A percentile compares a stretch with the other conserved stretches of the same genome.
Conservation (phyloP, 2,888 invertebrate genomes). For the Eumacrocentrus americanus region DNA sequence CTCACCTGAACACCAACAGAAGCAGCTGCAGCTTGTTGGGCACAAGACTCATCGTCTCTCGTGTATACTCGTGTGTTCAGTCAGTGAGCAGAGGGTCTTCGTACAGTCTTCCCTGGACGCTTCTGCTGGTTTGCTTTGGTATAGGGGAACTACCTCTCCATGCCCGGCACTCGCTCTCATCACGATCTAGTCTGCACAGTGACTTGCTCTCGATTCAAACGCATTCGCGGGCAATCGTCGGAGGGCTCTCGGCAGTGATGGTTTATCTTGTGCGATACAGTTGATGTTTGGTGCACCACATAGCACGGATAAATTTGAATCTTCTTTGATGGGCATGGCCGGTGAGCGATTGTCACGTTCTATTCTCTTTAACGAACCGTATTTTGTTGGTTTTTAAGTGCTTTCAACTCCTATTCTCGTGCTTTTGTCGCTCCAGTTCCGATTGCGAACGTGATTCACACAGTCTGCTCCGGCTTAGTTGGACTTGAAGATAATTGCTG, state of each 20-base stretch:
- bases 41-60: constrained; percentile 20
- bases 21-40: constrained; percentile 34
- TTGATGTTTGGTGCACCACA: too few relatives aligned
- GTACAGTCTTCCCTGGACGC: background rate
- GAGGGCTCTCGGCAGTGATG: background rate
- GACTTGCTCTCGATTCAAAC: constrained; percentile 26
- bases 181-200: constrained; percentile 24
- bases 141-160: constrained; percentile 12
- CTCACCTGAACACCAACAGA: constrained; percentile 27
- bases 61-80: too few relatives aligned
- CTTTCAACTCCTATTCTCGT: background rate
- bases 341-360: too few relatives aligned
- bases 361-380: too few relatives aligned
- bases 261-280: background rate
- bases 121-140: constrained; percentile 1
- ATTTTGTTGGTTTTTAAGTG: background rate
- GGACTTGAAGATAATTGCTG: constrained; percentile 5
- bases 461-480: constrained; percentile 17
- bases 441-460: constrained; percentile 14
- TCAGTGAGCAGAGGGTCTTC: too few relatives aligned
- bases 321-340: too few relatives aligned
- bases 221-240: constrained; percentile 10
- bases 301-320: too few relatives aligned
- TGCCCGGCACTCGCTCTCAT: constrained; percentile 3
- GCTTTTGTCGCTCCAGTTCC: constrained; percentile 25